Percentiles rank a stretch among this genome's conserved stretches.
Conservation (phyloP, 2,113 vertebrate species). For the Leptosomus discolor region DNA sequence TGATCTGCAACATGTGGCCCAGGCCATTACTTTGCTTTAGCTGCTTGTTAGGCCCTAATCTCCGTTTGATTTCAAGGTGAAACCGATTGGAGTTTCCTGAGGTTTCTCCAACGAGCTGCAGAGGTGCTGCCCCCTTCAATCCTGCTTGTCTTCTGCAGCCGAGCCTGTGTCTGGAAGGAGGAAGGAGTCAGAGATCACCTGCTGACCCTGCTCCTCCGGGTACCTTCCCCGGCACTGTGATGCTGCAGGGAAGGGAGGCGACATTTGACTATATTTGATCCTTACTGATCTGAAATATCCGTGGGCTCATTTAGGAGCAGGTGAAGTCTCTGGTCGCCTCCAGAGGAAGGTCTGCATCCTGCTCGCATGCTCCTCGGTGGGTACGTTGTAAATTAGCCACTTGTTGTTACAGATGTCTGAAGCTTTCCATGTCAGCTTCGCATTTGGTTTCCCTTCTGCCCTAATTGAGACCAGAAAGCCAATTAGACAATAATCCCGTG, state of each 20-base stretch:
- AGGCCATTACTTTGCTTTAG: neutral
- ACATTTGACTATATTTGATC: fast-evolving
- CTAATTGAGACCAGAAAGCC: constrained; percentile 63
- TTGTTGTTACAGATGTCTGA: constrained; percentile 9
- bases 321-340: neutral
- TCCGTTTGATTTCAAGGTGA: constrained; percentile 56
- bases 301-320: neutral
- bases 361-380: neutral
- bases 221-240: neutral
- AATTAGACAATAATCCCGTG: constrained; percentile 10
- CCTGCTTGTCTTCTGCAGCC: neutral
- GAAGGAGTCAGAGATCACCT: neutral
- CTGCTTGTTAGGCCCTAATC: constrained; percentile 52
- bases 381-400: neutral
- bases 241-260: neutral
- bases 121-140: neutral
- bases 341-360: neutral
- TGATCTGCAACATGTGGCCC: neutral
- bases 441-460: neutral
- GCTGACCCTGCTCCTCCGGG: neutral
- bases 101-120: neutral
- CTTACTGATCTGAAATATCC: neutral
- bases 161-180: neutral
- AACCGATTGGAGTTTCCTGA: constrained; percentile 36
- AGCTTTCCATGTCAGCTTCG: neutral